Percentiles rank a stretch among this genome's conserved stretches.
These are phyloP conservation scores for Pampusana beccarii DNA, from an alignment of 2,113 vertebrate species.

Conservation along the genomic window DNA sequence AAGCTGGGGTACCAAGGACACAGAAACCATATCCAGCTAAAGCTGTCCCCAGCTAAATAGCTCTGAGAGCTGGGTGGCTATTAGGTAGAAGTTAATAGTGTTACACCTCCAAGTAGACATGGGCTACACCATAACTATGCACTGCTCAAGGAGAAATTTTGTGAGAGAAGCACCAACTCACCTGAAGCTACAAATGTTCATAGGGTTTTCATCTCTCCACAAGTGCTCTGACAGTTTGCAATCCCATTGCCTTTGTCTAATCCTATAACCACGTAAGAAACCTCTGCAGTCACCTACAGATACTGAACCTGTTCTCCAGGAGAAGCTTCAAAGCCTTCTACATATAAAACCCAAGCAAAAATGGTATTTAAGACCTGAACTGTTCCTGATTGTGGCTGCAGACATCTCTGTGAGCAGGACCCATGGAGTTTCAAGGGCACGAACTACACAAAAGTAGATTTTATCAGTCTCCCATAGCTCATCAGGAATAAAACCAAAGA, in stretches of 20 bases:
- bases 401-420: neutral
- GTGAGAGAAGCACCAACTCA: neutral
- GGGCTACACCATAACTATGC: neutral
- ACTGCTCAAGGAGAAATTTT: neutral
- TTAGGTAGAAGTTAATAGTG: neutral
- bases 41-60: neutral
- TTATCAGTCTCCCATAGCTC: neutral
- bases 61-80: neutral
- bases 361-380: neutral
- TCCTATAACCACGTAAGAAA: neutral
- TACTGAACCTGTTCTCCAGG: neutral
- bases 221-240: neutral
- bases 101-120: neutral
- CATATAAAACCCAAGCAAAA: neutral
- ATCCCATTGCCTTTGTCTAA: neutral
- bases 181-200: neutral
- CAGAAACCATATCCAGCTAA: neutral
- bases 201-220: neutral
- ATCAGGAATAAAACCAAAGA: neutral
- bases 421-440: neutral
- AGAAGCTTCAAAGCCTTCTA: neutral
- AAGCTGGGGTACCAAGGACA: neutral
- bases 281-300: neutral
- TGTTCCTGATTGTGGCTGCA: neutral
- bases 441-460: neutral